A percentile compares a stretch with the other conserved stretches of the same genome.
phyloP scores from a whole-genome alignment of 2,888 invertebrate genomes.

The Muschampia plurimacula region DNA sequence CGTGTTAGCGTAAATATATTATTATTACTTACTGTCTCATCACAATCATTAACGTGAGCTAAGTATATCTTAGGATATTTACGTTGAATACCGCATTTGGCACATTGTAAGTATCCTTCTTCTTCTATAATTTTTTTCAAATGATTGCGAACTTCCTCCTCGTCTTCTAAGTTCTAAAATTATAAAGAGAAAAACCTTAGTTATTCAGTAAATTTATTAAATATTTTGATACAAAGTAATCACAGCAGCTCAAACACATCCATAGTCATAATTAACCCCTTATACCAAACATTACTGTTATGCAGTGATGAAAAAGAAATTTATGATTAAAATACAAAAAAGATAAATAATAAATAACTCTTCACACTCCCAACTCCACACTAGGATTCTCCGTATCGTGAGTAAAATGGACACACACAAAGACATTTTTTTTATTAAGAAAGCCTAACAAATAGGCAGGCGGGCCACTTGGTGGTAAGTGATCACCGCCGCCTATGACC shows the following conservation, averaged over 20 bases:
- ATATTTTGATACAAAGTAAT: not conserved
- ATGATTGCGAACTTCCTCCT: conserved; percentile 36
- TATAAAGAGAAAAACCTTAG: not conserved
- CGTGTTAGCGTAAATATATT: not conserved
- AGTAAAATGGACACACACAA: too few species aligned
- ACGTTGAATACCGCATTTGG: conserved; percentile 15
- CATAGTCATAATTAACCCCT: not conserved
- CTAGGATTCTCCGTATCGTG: too few species aligned
- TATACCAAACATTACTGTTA: too few species aligned
- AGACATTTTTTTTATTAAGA: too few species aligned
- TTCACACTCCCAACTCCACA: too few species aligned
- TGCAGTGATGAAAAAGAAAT: too few species aligned
- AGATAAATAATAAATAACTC: too few species aligned
- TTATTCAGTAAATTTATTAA: not conserved
- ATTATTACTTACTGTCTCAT: conserved; percentile 10
- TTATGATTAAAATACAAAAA: too few species aligned
- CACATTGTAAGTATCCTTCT: conserved; percentile 15
- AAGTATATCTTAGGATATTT: conserved; percentile 22
- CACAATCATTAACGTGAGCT: conserved; percentile 15
- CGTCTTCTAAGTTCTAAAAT: conserved; percentile 38
- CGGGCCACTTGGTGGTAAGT: too few species aligned
- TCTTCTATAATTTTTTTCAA: conserved; percentile 27
- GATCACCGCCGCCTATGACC: too few species aligned
- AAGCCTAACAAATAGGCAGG: too few species aligned
- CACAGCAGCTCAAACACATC: not conserved